Base-by-base conservation (phyloP, 1,140 invertebrate species). In the Sitodiplosis mosellana region DNA sequence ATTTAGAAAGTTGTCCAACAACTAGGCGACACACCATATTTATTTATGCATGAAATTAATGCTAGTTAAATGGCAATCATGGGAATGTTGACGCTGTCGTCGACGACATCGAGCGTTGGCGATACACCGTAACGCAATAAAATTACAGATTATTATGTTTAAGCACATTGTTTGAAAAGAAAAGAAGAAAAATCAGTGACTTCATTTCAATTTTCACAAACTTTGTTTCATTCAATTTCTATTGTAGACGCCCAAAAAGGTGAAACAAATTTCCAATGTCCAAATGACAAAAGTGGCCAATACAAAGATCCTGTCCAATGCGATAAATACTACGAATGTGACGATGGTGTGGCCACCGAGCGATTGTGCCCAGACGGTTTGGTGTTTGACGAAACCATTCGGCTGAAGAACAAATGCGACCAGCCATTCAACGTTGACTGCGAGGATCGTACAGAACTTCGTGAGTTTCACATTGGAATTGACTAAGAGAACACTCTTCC, bases 401-500 rank as follows among this genome's bases (percentile, higher is more conserved):
- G 80, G 51, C 83, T 85, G 66, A 72, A 83, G 57, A 88, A 87
- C 70, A 88, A 88, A 63, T 91, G 87, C 60, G 87, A 90, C 64
- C 83, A 88, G 59, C 80, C 83, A 55, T 88, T 88, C 74, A 87
- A 87, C 54, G 83, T 89, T 8, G 85, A 90, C 58, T 92, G 87
- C 57, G 80, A 80, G 38, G 83, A 86, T 57, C 75, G 87, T 53
- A 75, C 78, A 18, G 81, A 88, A 67, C 69, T 90, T 48, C 87
- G 87, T 91, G 76, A 86, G 86, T 80, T 55, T 37, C 34, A 43
- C 41, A 5, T 34, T 45, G 1, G 14, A 6, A 22, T 27, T 12
- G 20, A 33, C 21, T n/a, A 36, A 8, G 8, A n/a, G 34, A 8
- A 40, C 14, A 18, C 37, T 6, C 14, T 15, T 40, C 3, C 4